These are phyloP conservation scores for Leuciscus idus DNA, from an alignment of 2,113 vertebrate species.

Conservation along the genomic window DNA sequence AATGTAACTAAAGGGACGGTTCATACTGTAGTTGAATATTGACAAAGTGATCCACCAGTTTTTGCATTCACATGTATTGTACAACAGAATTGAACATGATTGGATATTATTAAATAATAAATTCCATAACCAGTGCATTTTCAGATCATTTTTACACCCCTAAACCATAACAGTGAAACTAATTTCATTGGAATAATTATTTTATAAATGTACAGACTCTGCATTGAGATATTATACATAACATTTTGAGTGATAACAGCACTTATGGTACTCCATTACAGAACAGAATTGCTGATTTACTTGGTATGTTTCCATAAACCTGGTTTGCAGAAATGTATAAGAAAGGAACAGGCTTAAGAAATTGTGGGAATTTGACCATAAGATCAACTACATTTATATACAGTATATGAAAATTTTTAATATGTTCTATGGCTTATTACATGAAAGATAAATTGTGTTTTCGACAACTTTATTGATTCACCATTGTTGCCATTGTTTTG, in stretches of 20 bases:
- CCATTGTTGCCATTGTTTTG: slow-evolving; percentile 10
- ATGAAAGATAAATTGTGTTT: background rate
- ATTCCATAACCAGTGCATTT: background rate
- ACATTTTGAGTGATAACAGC: background rate
- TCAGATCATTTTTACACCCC: slow-evolving; percentile 1
- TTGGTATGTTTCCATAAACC: slow-evolving; percentile 2
- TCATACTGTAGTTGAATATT: background rate
- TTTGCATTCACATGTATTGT: background rate
- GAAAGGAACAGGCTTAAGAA: background rate
- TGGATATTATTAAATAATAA: background rate
- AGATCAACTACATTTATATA: no score
- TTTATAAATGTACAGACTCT: background rate
- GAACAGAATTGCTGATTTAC: background rate
- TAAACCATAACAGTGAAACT: background rate
- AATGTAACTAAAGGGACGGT: background rate
- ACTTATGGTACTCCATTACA: background rate
- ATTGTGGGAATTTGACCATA: background rate
- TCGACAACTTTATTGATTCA: background rate
- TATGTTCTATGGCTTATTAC: no score
- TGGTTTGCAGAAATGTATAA: slow-evolving; percentile 19
- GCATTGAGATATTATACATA: background rate
- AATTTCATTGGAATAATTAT: background rate
- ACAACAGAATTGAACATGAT: background rate
- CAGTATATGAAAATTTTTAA: no score
- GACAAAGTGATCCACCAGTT: background rate